Base-by-base conservation (phyloP, 2,888 invertebrate species). In the Tricholauxania praeusta region DNA sequence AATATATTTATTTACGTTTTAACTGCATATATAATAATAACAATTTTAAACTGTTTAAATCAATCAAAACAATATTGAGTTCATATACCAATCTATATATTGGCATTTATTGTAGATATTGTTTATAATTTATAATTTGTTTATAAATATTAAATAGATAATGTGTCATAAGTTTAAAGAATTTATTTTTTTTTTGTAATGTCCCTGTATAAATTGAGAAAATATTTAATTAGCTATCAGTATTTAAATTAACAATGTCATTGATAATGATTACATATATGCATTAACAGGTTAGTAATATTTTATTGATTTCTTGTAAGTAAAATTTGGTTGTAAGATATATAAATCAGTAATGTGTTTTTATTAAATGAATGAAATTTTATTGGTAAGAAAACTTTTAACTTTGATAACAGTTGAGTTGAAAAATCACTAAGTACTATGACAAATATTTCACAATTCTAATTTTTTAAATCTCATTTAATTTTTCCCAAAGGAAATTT, bases 1-100 rank as follows among this genome's bases (percentile, higher is more conserved):
- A 64, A 17, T 2, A 53, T 59, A 59, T 22, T 70, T 65, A 60
- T 60, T 70, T 70, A 70, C 52, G 19, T 39, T 52, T 57, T 28
- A 19, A 68, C n/a, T 39, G 60, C 53, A 63, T 60, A 60, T 15
- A 60, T 4, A 12, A n/a, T 12, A 39, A 22, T 64, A 64, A 51
- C 51, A 64, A 2, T 19, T n/a, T 19, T 12, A 49, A 48, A 68
- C 49, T 59, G 19, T 48, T 17, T 48, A 22, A 39, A 59, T 57
- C 12, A 47, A 48, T n/a, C 22, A 55, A 55, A 59, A 59, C 48
- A 60, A 68, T n/a, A 68, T 22, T 62, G 51, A 67, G 10, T 48
- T 3, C 22, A 32, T 14, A 22, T 57, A 32, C 48, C 17, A 59
- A 39, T 39, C 39, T 1, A 39, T 22, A 48, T 22, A 48, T 51